Base-by-base conservation (phyloP, 1,140 invertebrate genomes). In the Caenorhabditis latens region DNA sequence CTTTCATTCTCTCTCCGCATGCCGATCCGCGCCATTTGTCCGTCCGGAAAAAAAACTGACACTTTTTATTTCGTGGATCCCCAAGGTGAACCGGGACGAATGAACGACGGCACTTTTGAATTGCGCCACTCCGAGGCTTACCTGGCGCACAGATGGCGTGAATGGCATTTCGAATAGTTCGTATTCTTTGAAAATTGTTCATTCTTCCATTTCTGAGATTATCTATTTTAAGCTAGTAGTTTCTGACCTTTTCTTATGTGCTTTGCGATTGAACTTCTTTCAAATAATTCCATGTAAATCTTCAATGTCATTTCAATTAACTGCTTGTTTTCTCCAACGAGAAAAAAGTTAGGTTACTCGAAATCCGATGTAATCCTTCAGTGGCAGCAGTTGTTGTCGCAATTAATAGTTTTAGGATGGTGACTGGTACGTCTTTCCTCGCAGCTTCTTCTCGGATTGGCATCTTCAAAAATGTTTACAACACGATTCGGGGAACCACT, bases 21-120 rank as follows among this genome's bases (percentile, higher is more conserved):
- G 71, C 71, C 71, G 71, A 79, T 79, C 71, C 71, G 71, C 71
- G 71, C 71, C 71, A 79, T 79, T 79, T 79, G 71, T 79, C 71
- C 46, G 71, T 79, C 71, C 71, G 71, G 71, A 46, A 79, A 79
- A 79, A 79, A 79, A 79, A 79, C 71, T 79, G 71, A 79, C 71
- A 53, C 71, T 79, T 79, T 79, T 79, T 79, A 71, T 71, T 71
- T 16, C 24, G 71, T 24, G 71, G 71, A 79, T 79, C 21, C 8
- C 61, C 71, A 79, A 79, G 71, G 71, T 79, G 71, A 79, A 79
- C 61, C 71, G 71, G 71, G 67, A 67, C 63, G 40, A 19, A 67
- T 13, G 65, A n/a, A 5, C 9, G 71, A 79, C 71, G 71, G 71
- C 71, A 79, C 71, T 79, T 79, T 79, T 79, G 71, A 79, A 79